Evolutionary conservation across 2,888 invertebrate species (phyloP).

Genomic region (Cryptosula pallasiana): DNA sequence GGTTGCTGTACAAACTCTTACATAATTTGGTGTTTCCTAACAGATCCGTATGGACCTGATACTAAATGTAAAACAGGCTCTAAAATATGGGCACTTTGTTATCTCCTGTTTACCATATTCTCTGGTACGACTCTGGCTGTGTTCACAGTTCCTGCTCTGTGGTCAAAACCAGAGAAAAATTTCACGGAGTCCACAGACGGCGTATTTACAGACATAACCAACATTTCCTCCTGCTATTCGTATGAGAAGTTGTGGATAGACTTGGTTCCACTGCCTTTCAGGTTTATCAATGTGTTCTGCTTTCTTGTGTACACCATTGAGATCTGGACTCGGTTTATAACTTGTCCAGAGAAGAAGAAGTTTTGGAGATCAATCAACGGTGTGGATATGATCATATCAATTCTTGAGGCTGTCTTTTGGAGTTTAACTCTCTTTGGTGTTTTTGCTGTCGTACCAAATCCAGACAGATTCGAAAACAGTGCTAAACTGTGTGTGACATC

Average conservation of each 20-base stretch:
- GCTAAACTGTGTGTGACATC: not conserved
- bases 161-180: not conserved
- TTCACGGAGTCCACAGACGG: not conserved
- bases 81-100: conserved; percentile 5
- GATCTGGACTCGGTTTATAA: not conserved
- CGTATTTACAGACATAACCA: no score
- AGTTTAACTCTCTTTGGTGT: not conserved
- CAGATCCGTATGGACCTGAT: conserved; percentile 17
- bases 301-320: not conserved
- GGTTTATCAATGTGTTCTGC: not conserved
- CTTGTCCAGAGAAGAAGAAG: not conserved
- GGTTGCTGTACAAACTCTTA: not conserved
- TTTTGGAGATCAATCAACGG: conserved; percentile 2
- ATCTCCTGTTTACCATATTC: not conserved
- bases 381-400: not conserved
- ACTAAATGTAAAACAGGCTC: conserved; percentile 6
- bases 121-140: not conserved
- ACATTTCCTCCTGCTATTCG: no score
- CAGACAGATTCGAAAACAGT: not conserved
- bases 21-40: not conserved
- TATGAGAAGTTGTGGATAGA: not conserved
- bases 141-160: not conserved
- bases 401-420: not conserved
- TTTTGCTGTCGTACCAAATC: not conserved
- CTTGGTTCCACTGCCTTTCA: not conserved